phyloP scores from a whole-genome alignment of 2,797 vertebrate species.

The Girardinus metallicus region DNA sequence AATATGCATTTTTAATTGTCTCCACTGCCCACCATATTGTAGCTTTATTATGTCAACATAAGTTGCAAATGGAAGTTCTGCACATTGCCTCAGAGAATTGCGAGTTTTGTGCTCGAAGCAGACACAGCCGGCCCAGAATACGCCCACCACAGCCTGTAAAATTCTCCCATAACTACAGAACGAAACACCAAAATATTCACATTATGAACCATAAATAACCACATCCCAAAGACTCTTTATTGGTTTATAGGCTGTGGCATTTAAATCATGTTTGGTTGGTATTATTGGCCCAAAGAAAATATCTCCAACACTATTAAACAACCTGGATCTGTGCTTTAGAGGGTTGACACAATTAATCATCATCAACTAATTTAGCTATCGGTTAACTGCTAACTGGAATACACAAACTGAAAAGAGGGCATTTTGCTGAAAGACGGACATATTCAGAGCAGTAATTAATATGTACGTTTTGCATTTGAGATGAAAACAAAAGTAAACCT shows the following conservation, averaged over 20 bases:
- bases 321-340: neutral
- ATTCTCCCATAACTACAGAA: neutral
- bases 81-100: constrained; percentile 3
- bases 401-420: no score
- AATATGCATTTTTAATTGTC: constrained; percentile 9
- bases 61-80: constrained; percentile 10
- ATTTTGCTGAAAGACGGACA: no score
- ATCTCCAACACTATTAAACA: neutral
- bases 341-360: no score
- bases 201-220: neutral
- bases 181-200: no score
- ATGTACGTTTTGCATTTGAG: no score
- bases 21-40: neutral
- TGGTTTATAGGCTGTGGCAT: neutral
- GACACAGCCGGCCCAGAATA: neutral
- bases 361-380: no score
- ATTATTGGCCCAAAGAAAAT: neutral
- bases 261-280: neutral
- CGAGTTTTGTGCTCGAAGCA: neutral
- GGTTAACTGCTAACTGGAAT: no score
- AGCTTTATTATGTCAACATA: constrained; percentile 12
- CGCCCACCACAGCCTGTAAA: neutral
- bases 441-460: no score
- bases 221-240: neutral
- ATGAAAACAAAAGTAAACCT: no score